Base-by-base conservation (phyloP, 2,113 vertebrate genomes). In the Oceanites oceanicus region DNA sequence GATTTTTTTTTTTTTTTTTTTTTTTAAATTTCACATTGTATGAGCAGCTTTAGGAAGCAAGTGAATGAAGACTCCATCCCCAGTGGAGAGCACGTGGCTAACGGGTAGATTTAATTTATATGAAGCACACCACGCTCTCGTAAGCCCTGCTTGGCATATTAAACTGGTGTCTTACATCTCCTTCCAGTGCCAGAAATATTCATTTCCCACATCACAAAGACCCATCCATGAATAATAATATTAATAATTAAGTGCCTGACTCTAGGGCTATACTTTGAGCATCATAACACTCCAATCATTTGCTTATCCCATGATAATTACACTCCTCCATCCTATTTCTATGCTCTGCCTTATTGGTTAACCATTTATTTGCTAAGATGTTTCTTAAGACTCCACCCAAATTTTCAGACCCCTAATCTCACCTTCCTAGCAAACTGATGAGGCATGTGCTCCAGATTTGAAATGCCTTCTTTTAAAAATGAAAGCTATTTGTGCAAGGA, bases 151-250 rank as follows among this genome's bases (percentile, higher is more conserved):
- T 82, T 93, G 92, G 95, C 93, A 95, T 96, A 97, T 94, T 95
- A 96, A 96, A 92, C 94, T 95, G 52, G 62, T 95, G 83, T 91
- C 94, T 94, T 91, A 91, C 90, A 90, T 92, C 84, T 94, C 52
- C 83, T 95, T 96, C 91, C 96, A 96, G 73, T 89, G 86, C 78
- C 72, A 95, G 86, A 96, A 96, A 97, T 96, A 94, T 80, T 97
- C 81, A 92, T 95, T 97, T 96, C 89, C 95, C 94, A 95, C 94
- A 96, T 94, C 92, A 96, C 92, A 95, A 95, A 94, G 94, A 94
- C 71, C 87, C 71, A 95, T 94, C 93, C 92, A 97, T 97, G 96
- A 97, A 97, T 97, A 97, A 96, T 92, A 97, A 95, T 96, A 97
- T 97, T 97, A 97, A 97, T 97, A 92, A 97, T 97, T 94, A 97